Evolutionary conservation across 1,140 invertebrate genomes (phyloP).

Genomic region (Bradysia coprophila): DNA sequence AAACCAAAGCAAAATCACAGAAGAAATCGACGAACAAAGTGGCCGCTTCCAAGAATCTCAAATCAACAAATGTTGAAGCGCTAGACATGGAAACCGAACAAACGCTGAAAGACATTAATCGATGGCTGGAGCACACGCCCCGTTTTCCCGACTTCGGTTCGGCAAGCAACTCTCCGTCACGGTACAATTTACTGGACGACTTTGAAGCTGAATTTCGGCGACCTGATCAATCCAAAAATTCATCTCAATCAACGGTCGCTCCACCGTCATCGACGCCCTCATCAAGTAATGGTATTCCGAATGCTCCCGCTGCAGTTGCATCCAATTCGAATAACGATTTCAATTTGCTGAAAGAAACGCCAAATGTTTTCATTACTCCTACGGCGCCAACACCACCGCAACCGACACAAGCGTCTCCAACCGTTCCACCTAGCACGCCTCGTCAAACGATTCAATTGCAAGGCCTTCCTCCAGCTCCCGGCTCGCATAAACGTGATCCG

Average conservation of each 20-base stretch:
- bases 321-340: neutral
- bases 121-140: constrained; percentile 70
- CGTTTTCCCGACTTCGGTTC: constrained; percentile 51
- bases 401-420: constrained; percentile 22
- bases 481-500: constrained; percentile 19
- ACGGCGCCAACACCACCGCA: constrained; percentile 22
- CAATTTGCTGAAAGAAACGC: constrained; percentile 2
- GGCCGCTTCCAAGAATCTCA: constrained; percentile 11
- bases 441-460: constrained; percentile 13
- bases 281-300: constrained; percentile 1
- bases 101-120: constrained; percentile 72
- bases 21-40: constrained; percentile 12
- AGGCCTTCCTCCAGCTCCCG: constrained; percentile 14
- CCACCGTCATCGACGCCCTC: constrained; percentile 4
- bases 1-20: constrained; percentile 6
- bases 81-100: constrained; percentile 59
- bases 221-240: too few relatives aligned
- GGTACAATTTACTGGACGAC: constrained; percentile 30
- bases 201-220: constrained; percentile 20
- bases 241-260: too few relatives aligned
- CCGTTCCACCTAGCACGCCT: neutral
- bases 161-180: constrained; percentile 48
- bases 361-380: constrained; percentile 9
- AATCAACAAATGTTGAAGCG: constrained; percentile 48
- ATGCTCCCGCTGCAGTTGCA: neutral